Evolutionary conservation across 2,888 invertebrate genomes (phyloP).

Genomic region (Idaea straminata): DNA sequence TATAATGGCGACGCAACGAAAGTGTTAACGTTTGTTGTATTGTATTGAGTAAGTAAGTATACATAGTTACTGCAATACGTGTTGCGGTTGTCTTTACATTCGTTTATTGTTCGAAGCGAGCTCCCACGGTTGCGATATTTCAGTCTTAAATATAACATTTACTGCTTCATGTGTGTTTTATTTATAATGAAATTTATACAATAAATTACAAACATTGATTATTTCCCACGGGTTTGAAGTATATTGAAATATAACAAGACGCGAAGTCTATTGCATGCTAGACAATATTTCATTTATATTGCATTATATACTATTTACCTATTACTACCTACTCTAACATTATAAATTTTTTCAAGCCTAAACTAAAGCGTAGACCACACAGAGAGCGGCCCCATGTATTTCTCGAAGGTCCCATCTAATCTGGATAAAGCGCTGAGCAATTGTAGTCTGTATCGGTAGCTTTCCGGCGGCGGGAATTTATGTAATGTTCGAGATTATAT

Average conservation of each 20-base stretch:
- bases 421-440: too few relatives aligned
- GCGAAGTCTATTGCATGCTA: neutral
- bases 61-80: constrained; percentile 32
- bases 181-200: neutral
- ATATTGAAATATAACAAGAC: neutral
- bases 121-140: constrained; percentile 24
- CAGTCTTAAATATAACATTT: neutral
- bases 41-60: constrained; percentile 23
- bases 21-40: constrained; percentile 30
- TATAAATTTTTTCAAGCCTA: too few relatives aligned
- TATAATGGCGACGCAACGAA: constrained; percentile 31
- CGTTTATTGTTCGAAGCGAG: constrained; percentile 23
- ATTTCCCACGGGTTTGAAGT: neutral
- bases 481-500: too few relatives aligned
- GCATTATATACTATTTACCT: neutral
- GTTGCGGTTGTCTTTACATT: constrained; percentile 14
- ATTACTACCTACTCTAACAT: too few relatives aligned
- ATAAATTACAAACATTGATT: neutral
- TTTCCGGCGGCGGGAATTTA: too few relatives aligned
- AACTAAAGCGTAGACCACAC: too few relatives aligned
- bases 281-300: neutral
- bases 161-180: neutral
- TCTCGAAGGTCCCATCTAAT: too few relatives aligned
- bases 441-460: too few relatives aligned
- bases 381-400: too few relatives aligned